phyloP scores from a whole-genome alignment of 2,797 vertebrate species.

The Glyptemys insculpta region DNA sequence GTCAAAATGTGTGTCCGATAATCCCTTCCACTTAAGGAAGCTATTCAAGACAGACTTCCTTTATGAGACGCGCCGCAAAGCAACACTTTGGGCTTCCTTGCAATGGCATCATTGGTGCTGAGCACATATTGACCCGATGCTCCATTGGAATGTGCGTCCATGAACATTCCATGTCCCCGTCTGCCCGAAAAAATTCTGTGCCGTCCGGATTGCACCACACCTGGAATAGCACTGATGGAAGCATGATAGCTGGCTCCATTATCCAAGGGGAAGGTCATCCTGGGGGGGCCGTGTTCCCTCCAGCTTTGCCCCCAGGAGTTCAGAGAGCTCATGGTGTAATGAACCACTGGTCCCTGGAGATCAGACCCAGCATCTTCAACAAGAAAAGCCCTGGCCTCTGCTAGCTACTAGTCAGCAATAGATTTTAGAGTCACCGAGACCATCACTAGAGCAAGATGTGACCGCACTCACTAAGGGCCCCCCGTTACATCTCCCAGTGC shows the following conservation, averaged over 20 bases:
- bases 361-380: too few species aligned
- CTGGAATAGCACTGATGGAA: neutral
- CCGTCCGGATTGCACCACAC: neutral
- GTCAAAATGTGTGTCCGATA: neutral
- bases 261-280: neutral
- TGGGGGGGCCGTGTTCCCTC: neutral
- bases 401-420: neutral
- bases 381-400: too few species aligned
- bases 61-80: neutral
- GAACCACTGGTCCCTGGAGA: too few species aligned
- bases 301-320: neutral
- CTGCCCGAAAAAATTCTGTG: neutral
- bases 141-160: neutral
- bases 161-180: neutral
- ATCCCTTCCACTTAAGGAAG: neutral
- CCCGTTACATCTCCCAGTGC: neutral
- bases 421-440: neutral
- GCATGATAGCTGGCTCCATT: neutral
- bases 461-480: neutral
- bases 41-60: neutral
- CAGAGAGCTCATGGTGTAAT: neutral
- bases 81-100: neutral
- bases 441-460: neutral
- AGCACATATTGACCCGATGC: neutral
- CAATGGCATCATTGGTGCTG: neutral